A percentile compares a stretch with the other conserved stretches of the same genome.
Evolutionary conservation across 2,797 vertebrate genomes (phyloP).

Genomic region (Cirrhinus molitorella): DNA sequence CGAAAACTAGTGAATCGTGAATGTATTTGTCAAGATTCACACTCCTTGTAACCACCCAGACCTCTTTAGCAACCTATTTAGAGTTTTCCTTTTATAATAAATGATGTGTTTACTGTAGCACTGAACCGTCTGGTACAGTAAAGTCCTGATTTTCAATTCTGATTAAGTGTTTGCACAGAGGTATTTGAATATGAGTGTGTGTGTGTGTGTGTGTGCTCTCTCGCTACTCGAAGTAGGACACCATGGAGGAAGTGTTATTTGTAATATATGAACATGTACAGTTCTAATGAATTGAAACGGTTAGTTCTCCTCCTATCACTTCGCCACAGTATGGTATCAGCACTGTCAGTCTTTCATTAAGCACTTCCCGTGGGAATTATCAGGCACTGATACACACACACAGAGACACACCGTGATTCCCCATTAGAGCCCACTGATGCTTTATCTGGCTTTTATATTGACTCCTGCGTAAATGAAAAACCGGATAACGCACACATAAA

Average conservation of each 20-base stretch:
- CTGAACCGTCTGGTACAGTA: conserved; percentile 13
- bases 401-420: conserved; percentile 15
- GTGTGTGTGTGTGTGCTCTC: neutral
- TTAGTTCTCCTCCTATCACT: conserved; percentile 37
- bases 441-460: conserved; percentile 36
- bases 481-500: conserved; percentile 16
- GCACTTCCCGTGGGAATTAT: conserved; percentile 41
- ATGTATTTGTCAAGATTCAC: neutral
- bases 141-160: conserved; percentile 13
- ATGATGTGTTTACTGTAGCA: conserved; percentile 19
- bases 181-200: conserved; percentile 13
- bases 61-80: neutral
- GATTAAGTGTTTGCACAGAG: conserved; percentile 19
- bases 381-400: neutral
- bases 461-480: conserved; percentile 13
- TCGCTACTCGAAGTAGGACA: neutral
- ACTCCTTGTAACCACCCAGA: neutral
- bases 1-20: neutral
- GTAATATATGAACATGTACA: conserved; percentile 24
- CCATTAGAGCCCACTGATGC: conserved; percentile 33
- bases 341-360: conserved; percentile 40
- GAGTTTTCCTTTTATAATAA: neutral
- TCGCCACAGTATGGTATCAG: conserved; percentile 17
- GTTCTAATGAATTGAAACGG: conserved; percentile 16
- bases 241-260: neutral